Evolutionary conservation across 2,113 vertebrate species (phyloP).

Genomic region (Prochilodus magdalenae): DNA sequence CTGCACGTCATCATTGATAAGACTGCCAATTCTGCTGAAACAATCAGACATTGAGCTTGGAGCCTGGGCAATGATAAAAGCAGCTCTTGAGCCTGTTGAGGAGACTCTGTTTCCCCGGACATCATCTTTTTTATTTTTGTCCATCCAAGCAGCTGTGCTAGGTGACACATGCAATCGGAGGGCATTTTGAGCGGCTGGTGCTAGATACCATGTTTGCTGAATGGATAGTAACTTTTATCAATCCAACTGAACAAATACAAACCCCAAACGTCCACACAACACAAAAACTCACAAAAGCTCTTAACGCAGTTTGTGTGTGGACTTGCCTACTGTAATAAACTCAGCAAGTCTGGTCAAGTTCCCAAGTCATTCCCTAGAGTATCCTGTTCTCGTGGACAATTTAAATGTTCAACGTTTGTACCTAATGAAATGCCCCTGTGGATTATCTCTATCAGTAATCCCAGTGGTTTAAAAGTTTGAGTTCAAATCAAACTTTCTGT

Average conservation of each 20-base stretch:
- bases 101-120: constrained; percentile 73
- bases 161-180: constrained; percentile 21
- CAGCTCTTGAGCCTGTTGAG: constrained; percentile 62
- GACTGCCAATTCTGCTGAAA: constrained; percentile 16
- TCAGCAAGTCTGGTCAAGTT: constrained; percentile 14
- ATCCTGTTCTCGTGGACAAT: constrained; percentile 8
- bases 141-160: constrained; percentile 60
- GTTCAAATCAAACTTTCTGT: background rate
- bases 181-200: background rate
- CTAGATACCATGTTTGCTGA: constrained; percentile 12
- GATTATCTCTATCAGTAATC: background rate
- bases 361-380: background rate
- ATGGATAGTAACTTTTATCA: constrained; percentile 31
- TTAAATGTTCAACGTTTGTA: background rate
- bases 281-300: background rate
- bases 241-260: constrained; percentile 4
- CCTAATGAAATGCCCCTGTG: background rate
- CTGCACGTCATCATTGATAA: constrained; percentile 9
- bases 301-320: constrained; percentile 26
- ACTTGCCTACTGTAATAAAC: constrained; percentile 20
- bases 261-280: constrained; percentile 19
- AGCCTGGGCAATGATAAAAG: constrained; percentile 6
- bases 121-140: constrained; percentile 41
- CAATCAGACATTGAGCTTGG: constrained; percentile 8
- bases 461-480: background rate